These are phyloP conservation scores for Pao palembangensis DNA, from an alignment of 2,113 vertebrate species.

Conservation along the genomic window DNA sequence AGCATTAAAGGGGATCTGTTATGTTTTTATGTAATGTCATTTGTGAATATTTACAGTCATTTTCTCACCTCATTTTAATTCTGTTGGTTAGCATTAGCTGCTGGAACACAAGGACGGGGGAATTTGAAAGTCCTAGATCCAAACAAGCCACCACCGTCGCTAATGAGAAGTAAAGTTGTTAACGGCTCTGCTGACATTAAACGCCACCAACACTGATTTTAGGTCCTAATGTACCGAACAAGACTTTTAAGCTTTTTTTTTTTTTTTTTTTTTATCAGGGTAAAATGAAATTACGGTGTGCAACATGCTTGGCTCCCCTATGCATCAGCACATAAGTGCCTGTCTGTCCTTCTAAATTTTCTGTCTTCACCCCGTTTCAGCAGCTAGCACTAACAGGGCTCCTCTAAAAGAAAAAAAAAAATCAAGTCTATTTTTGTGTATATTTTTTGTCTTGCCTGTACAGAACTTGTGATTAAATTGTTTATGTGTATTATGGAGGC, in stretches of 20 bases:
- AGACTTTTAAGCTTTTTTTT: conserved; percentile 19
- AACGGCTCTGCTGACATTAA: too few relatives aligned
- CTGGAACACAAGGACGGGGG: too few relatives aligned
- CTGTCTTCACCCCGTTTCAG: conserved; percentile 34
- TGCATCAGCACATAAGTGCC: conserved; percentile 73
- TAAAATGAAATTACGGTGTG: conserved; percentile 32
- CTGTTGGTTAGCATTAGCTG: too few relatives aligned
- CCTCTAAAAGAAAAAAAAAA: conserved; percentile 42
- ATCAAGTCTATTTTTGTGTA: conserved; percentile 55
- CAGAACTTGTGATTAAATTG: conserved; percentile 40
- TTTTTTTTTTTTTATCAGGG: background rate
- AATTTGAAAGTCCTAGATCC: too few relatives aligned
- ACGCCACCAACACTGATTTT: too few relatives aligned
- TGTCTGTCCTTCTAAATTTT: conserved; percentile 42
- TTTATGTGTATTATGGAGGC: conserved; percentile 33
- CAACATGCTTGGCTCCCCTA: conserved; percentile 52
- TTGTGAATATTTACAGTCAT: too few relatives aligned
- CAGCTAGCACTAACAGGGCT: conserved; percentile 55
- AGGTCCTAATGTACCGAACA: conserved; percentile 24
- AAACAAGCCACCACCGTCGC: too few relatives aligned
- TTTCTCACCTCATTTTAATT: background rate
- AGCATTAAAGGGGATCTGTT: conserved; percentile 6
- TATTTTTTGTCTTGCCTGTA: conserved; percentile 48
- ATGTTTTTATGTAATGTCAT: conserved; percentile 4
- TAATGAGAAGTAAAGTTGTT: too few relatives aligned